Base-by-base conservation (phyloP, 2,797 vertebrate species). In the Xiphophorus birchmanni region DNA sequence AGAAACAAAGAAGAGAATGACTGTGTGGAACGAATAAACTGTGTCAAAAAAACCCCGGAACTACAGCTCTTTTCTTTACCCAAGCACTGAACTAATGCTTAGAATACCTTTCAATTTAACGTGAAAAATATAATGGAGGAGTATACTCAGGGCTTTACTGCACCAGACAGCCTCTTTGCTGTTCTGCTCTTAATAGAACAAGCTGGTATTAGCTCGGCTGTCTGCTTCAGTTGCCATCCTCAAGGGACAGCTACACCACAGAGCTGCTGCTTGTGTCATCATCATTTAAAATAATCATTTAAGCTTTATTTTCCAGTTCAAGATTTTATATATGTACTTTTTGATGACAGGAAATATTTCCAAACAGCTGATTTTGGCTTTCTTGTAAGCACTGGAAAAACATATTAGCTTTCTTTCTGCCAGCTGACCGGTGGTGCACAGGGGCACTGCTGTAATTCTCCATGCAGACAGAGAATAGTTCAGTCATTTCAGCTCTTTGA, bases 391-490 rank as follows among this genome's bases (percentile, higher is more conserved):
- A n/a, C 23, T 44, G 67, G 37, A 71, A 71, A 42, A 65, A 18
- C 60, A 37, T 18, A 21, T 3, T 37, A 9, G 63, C 35, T 9
- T 65, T 21, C 35, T 65, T 65, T 37, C 63, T 37, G 63, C 63
- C 63, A 65, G 35, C 63, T 65, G 63, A 40, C 63, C 40, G 63
- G 63, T 32, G 29, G 63, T 37, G 63, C 35, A 65, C 63, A 65
- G 40, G 23, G 23, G 5, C 67, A 44, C 44, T n/a, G 65, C 37
- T 26, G 18, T 12, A 44, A 69, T 69, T 10, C 5, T 42, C 21
- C 10, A 26, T 2, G 32, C 18, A 11, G 65, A 18, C 65, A 69
- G 21, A 42, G 37, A 42, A 23, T 11, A 23, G 18, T 26, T 40
- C 3, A 23, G 65, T 40, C 35, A 12, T 10, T 69, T 37, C 37